Conservation (phyloP, 2,113 vertebrate species). For the Phalacrocorax carbo region DNA sequence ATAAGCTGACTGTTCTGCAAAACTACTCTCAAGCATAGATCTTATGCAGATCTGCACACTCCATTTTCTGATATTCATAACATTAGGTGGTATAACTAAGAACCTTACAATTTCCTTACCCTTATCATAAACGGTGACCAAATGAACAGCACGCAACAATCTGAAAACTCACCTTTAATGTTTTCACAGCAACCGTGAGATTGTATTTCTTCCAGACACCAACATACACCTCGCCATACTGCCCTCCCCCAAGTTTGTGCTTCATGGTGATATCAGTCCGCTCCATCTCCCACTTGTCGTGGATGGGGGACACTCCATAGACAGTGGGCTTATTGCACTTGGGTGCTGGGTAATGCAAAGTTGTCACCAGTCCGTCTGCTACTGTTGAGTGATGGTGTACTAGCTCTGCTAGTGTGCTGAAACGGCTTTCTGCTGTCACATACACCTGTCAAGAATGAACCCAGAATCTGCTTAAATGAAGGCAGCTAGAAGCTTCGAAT, state of each 20-base stretch:
- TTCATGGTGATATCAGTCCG: constrained; percentile 99
- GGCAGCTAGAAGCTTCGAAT: neutral
- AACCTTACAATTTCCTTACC: neutral
- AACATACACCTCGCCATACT: constrained; percentile 98
- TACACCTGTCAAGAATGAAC: constrained; percentile 80
- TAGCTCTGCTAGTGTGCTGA: constrained; percentile 93
- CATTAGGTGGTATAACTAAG: neutral
- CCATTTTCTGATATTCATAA: neutral
- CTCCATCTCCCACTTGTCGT: constrained; percentile 99
- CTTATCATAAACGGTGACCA: neutral
- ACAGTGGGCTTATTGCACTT: constrained; percentile 99
- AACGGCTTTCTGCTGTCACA: constrained; percentile 96
- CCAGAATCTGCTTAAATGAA: neutral
- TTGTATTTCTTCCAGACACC: constrained; percentile 98
- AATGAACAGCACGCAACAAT: neutral
- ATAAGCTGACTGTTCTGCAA: neutral
- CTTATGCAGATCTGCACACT: neutral
- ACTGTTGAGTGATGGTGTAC: constrained; percentile 98
- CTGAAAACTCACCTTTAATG: constrained; percentile 84
- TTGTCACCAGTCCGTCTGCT: constrained; percentile 96
- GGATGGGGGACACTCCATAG: constrained; percentile 98
- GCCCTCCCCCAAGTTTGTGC: constrained; percentile 98
- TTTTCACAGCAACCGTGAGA: constrained; percentile 97
- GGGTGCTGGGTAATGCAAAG: constrained; percentile 95
- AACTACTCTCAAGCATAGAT: neutral